phyloP scores from a whole-genome alignment of 1,140 invertebrate genomes.

The Microplitis mediator region DNA sequence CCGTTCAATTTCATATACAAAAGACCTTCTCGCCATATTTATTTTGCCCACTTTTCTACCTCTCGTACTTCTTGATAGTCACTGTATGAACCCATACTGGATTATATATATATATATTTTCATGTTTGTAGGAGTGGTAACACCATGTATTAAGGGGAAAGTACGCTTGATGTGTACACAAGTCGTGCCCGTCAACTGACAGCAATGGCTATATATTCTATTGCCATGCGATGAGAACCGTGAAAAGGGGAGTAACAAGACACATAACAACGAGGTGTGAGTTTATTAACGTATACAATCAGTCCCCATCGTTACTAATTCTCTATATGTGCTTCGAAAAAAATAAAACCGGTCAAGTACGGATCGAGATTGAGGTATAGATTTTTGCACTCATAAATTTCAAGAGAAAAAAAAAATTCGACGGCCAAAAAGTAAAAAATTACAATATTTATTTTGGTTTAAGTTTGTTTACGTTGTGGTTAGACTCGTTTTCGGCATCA shows the following conservation, averaged over 20 bases:
- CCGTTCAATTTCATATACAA: conserved; percentile 27
- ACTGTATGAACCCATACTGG: conserved; percentile 1
- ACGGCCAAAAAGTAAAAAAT: no score
- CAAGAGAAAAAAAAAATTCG: no score
- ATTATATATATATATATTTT: conserved; percentile 1
- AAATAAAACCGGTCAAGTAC: no score
- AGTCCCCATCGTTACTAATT: not conserved
- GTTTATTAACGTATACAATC: not conserved
- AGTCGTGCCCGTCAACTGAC: conserved; percentile 28
- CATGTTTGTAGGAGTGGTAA: conserved; percentile 8
- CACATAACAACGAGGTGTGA: not conserved
- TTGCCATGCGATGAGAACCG: conserved; percentile 34
- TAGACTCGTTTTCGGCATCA: no score
- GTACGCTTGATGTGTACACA: conserved; percentile 11
- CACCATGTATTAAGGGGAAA: not conserved
- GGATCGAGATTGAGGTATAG: no score
- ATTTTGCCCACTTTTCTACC: conserved; percentile 20
- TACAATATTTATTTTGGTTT: no score
- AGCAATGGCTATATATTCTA: conserved; percentile 42
- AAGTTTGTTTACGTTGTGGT: no score
- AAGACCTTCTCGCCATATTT: conserved; percentile 32
- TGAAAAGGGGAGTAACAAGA: conserved; percentile 13
- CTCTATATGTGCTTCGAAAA: not conserved
- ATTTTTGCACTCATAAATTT: no score
- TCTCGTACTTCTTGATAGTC: conserved; percentile 20